Evolutionary conservation across 1,140 invertebrate species (phyloP), one percentile per base, ranked within the genome.

Genomic region (Zaprionus taronus): DNA sequence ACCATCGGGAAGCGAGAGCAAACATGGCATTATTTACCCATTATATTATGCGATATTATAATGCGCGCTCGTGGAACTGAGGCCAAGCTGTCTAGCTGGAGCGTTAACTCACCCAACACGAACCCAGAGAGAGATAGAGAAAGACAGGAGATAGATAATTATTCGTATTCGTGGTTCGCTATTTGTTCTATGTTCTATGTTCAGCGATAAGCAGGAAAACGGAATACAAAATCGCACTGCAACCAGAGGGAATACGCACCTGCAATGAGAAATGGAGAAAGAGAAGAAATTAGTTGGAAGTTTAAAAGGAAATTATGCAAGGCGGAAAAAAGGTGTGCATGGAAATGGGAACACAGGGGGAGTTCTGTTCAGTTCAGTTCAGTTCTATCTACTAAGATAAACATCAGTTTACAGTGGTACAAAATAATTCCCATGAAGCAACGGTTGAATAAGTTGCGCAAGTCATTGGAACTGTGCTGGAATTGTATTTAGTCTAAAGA

Each of bases 11-110:
- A 55, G 22, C 36, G 17, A 67, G 24, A 58, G 65, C 65, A 58
- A 67, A 66, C 41, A 55, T 56, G 65, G 20, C 62, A 80, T 80
- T 80, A 80, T 78, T 80, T 80, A 80, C 71, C 77, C 78, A 80
- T 78, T 78, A 80, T 80, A 70, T 80, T 70, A 80, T 69, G 66
- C 65, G 68, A 71, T 77, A 73, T 82, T 75, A 70, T 81, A 83
- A 75, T 86, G 68, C 64, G 41, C 41, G 41, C 41, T 47, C 41
- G 41, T 47, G 41, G 41, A 67, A 58, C 53, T 67, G 64, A 47
- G 51, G 84, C 75, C 84, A 89, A 36, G 85, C 84, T 79, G 73
- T 72, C 73, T 76, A 66, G 73, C 68, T 61, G 56, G 55, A 53
- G 69, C 62, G 68, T 72, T 17, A 72, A 72, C 68, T 72, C 56